These are phyloP conservation scores for Pseudomyrmex cubaensis DNA, from an alignment of 1,140 invertebrate species.

Conservation along the genomic window DNA sequence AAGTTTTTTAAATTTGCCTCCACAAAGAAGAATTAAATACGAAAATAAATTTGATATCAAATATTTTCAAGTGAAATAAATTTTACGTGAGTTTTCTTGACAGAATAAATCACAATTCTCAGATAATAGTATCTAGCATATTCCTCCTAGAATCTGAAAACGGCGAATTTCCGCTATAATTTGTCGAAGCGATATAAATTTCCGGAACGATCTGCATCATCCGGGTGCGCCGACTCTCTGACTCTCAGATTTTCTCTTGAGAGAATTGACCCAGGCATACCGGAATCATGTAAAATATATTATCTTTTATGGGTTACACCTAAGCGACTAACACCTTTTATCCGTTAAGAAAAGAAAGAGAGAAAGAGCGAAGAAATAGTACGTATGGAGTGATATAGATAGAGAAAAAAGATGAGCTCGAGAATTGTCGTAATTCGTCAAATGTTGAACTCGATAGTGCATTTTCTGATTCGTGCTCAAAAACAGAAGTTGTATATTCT, in stretches of 20 bases:
- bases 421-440: conserved; percentile 75
- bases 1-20: neutral
- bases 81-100: neutral
- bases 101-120: conserved; percentile 15
- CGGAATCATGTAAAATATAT: conserved; percentile 70
- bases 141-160: neutral
- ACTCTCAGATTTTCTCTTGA: conserved; percentile 57
- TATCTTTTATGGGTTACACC: conserved; percentile 70
- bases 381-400: conserved; percentile 26
- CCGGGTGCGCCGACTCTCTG: conserved; percentile 15
- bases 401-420: conserved; percentile 61
- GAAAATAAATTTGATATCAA: neutral
- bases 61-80: neutral
- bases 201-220: conserved; percentile 58
- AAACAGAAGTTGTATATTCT: conserved; percentile 48
- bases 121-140: conserved; percentile 23
- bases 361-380: conserved; percentile 31
- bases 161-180: conserved; percentile 24
- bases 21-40: neutral
- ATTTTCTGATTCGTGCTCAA: conserved; percentile 62
- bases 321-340: conserved; percentile 72
- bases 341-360: conserved; percentile 54
- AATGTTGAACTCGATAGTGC: conserved; percentile 72
- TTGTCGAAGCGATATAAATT: conserved; percentile 56
- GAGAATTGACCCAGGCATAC: conserved; percentile 33